Percentiles rank a stretch among this genome's conserved stretches.
Evolutionary conservation across 2,113 vertebrate genomes (phyloP).

Genomic region (Malurus cyaneus): DNA sequence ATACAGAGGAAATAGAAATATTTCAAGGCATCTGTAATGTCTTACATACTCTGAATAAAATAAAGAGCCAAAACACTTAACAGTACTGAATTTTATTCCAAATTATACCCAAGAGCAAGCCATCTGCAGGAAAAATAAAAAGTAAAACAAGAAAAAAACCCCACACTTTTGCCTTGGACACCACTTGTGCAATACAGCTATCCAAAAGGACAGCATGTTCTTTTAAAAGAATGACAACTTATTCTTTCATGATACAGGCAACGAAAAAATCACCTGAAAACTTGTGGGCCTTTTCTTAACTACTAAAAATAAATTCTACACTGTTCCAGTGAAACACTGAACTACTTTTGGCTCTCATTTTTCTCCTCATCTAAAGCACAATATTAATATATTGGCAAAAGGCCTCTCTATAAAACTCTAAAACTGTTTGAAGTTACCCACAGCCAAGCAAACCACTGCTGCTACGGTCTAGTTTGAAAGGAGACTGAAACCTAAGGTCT

Average conservation of each 20-base stretch:
- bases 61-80: constrained; percentile 56
- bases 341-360: background rate
- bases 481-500: background rate
- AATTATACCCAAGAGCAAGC: constrained; percentile 66
- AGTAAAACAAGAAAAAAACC: background rate
- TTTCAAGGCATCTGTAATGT: constrained; percentile 66
- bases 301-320: background rate
- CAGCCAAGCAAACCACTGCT: background rate
- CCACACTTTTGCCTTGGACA: constrained; percentile 24
- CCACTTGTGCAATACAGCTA: constrained; percentile 52
- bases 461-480: background rate
- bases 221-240: constrained; percentile 47
- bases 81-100: constrained; percentile 55
- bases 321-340: background rate
- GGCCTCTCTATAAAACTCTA: background rate
- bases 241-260: constrained; percentile 16
- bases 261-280: constrained; percentile 50
- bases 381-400: background rate
- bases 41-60: constrained; percentile 59
- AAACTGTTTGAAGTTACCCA: background rate
- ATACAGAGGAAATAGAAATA: constrained; percentile 54
- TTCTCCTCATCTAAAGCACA: background rate
- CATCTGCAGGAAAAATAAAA: constrained; percentile 65
- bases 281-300: background rate
- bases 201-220: constrained; percentile 61